These are phyloP conservation scores for Tragopan temminckii DNA, from an alignment of 2,797 vertebrate species.

Conservation along the genomic window DNA sequence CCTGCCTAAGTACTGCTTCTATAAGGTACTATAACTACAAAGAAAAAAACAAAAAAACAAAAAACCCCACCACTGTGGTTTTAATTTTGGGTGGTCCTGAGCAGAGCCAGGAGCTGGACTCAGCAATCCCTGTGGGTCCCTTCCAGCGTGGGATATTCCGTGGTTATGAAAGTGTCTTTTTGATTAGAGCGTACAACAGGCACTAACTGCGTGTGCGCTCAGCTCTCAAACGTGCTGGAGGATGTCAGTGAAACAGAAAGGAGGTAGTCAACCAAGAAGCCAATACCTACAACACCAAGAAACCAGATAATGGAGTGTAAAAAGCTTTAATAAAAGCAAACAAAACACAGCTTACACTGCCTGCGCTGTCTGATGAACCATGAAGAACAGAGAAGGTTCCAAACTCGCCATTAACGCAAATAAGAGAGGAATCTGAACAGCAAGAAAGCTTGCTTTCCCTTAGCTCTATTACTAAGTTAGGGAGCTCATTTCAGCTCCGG, in stretches of 20 bases:
- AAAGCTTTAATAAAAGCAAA: not conserved
- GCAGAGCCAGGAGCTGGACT: too few relatives aligned
- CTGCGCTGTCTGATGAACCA: not conserved
- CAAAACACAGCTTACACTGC: not conserved
- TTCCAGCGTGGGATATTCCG: too few relatives aligned
- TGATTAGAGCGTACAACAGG: not conserved
- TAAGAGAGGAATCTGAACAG: not conserved
- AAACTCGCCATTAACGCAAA: not conserved
- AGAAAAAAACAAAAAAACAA: not conserved
- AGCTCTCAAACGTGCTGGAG: not conserved
- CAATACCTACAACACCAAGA: not conserved
- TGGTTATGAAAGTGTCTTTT: not conserved
- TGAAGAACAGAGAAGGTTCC: not conserved
- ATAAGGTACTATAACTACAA: not conserved
- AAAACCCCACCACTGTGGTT: too few relatives aligned
- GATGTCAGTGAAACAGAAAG: not conserved
- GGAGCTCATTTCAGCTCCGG: not conserved
- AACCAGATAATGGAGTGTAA: not conserved
- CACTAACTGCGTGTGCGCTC: not conserved
- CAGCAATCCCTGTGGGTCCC: too few relatives aligned
- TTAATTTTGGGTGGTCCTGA: too few relatives aligned
- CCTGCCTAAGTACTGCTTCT: not conserved
- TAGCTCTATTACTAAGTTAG: not conserved
- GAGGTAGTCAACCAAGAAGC: constrained; percentile 3
- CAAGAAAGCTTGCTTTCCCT: not conserved